These are phyloP conservation scores for Ferrisia virgata DNA, from an alignment of 2,888 invertebrate species.

Conservation along the genomic window DNA sequence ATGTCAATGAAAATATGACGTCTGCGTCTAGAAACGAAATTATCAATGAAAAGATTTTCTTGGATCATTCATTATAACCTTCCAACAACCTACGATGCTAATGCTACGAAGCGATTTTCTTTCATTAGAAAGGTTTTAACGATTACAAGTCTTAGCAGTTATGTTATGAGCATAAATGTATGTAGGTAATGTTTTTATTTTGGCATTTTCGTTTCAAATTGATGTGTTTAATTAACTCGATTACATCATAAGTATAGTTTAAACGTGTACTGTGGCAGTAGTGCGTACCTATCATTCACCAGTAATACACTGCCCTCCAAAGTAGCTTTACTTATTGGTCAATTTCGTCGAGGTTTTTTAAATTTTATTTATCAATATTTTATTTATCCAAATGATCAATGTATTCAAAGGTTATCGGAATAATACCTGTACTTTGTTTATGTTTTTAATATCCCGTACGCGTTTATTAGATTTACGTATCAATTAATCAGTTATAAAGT, in stretches of 20 bases:
- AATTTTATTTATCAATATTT: too few species aligned
- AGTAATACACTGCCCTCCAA: neutral
- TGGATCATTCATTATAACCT: neutral
- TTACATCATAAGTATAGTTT: neutral
- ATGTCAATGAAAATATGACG: neutral
- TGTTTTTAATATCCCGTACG: neutral
- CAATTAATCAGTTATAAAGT: neutral
- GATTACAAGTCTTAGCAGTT: neutral
- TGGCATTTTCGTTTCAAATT: neutral
- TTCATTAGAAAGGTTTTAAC: neutral
- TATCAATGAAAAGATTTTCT: neutral
- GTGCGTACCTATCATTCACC: neutral
- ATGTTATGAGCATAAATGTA: neutral
- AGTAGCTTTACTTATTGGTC: neutral
- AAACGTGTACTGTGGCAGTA: neutral
- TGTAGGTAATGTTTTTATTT: neutral
- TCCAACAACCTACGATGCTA: neutral
- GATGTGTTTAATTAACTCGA: neutral
- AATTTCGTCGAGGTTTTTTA: neutral
- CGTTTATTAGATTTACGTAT: neutral
- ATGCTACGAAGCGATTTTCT: neutral
- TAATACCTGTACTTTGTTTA: conserved; percentile 24
- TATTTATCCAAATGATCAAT: neutral
- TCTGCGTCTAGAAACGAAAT: neutral
- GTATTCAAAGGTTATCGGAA: neutral